Conservation (phyloP, 2,113 vertebrate species). For the Montifringilla adamsi region DNA sequence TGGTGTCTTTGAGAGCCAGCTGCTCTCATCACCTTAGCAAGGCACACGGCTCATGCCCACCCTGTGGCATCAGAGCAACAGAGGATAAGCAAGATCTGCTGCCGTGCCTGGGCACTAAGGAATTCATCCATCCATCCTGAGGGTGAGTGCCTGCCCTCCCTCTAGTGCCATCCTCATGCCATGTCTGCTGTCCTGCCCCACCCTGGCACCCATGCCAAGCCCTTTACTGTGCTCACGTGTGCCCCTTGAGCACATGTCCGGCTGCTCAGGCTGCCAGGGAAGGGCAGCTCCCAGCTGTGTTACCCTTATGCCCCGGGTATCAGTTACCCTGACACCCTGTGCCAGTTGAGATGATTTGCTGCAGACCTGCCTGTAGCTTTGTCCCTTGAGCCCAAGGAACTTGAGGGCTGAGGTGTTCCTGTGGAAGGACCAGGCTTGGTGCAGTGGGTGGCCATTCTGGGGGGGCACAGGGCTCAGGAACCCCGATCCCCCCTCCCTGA, state of each 20-base stretch:
- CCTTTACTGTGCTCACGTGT: rapidly evolving
- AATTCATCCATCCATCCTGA: background rate
- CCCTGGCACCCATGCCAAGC: background rate
- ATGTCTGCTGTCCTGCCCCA: background rate
- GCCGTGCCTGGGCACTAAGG: background rate
- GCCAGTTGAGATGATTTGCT: rapidly evolving
- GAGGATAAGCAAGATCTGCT: background rate
- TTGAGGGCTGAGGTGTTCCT: background rate
- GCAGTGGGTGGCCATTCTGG: background rate
- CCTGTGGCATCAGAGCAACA: background rate
- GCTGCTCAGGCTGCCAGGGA: background rate
- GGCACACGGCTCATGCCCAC: background rate
- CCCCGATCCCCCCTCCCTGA: rapidly evolving
- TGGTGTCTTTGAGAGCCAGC: background rate
- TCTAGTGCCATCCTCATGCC: background rate
- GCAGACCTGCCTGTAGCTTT: background rate
- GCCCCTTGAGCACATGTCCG: rapidly evolving
- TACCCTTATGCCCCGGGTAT: background rate
- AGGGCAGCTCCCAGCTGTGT: rapidly evolving
- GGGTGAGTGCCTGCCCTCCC: rapidly evolving
- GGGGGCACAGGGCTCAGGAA: background rate
- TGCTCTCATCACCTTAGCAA: background rate
- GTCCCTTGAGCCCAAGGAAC: background rate
- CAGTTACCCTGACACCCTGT: rapidly evolving
- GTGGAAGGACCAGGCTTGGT: background rate